Percentiles rank a stretch among this genome's conserved stretches.
Conservation (phyloP, 64 coral and sea anemone genomes). For the Montipora capricornis region DNA sequence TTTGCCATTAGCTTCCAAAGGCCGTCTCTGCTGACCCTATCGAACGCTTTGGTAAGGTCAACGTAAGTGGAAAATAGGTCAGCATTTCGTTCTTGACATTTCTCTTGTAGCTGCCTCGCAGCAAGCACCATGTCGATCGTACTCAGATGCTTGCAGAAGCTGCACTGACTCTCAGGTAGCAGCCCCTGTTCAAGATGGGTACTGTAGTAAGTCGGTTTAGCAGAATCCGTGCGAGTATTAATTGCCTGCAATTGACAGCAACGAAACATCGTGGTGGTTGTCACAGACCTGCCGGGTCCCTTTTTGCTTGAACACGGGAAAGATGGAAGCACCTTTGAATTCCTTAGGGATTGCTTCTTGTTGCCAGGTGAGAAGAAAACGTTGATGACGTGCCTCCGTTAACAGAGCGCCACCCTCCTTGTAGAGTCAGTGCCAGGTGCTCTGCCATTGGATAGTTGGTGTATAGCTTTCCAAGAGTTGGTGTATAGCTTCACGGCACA, state of each 20-base stretch:
- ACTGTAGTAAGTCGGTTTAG: not conserved
- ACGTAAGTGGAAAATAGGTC: not conserved
- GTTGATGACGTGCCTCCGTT: too few relatives aligned
- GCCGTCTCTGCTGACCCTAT: not conserved
- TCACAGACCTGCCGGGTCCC: not conserved
- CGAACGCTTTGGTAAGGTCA: not conserved
- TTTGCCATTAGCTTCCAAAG: not conserved
- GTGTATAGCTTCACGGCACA: too few relatives aligned
- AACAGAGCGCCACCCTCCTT: too few relatives aligned
- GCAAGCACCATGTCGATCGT: constrained; percentile 12
- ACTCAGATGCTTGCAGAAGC: not conserved
- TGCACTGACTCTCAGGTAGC: constrained; percentile 28
- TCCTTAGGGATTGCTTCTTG: not conserved
- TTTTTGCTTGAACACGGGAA: not conserved
- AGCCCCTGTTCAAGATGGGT: not conserved
- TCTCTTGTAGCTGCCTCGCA: not conserved
- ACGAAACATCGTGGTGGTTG: constrained; percentile 11
- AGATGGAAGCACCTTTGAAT: not conserved
- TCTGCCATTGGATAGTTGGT: too few relatives aligned
- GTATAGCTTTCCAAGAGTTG: too few relatives aligned
- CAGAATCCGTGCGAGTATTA: not conserved
- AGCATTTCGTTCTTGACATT: not conserved
- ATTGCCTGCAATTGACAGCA: constrained; percentile 9
- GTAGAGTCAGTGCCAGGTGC: too few relatives aligned
- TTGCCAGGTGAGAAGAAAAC: too few relatives aligned